Evolutionary conservation across 1,140 invertebrate species (phyloP), one percentile per base, ranked within the genome.

Genomic region (Chymomyza costata): DNA sequence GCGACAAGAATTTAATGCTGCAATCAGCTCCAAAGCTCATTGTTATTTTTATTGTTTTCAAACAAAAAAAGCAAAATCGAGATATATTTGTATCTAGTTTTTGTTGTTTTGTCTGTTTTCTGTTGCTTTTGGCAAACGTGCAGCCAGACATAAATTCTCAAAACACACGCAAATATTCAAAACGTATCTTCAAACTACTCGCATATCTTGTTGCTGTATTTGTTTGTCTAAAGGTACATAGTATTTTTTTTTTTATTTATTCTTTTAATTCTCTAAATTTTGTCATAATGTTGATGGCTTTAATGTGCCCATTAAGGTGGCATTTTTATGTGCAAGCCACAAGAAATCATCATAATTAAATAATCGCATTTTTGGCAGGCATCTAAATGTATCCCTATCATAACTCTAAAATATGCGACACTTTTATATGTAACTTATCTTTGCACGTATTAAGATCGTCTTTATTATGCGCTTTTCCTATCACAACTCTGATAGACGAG

Each of bases 51-150:
- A 59, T 37, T 47, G 31, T 43, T 59, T 18, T 48, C 19, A 46
- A 46, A n/a, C n/a, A n/a, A n/a, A n/a, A n/a, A n/a, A n/a, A 55
- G 3, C 21, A 5, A 25, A 8, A 5, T 25, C 21, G 21, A 5
- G 21, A 5, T 25, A 8, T 8, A 3, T 5, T 25, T 25, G 21
- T 25, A 5, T 25, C 3, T 25, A 25, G n/a, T 25, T 25, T 3
- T 25, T 25, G 21, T 8, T 25, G 8, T 25, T 25, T 3, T 25
- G 21, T 25, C 39, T 63, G 38, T 41, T 64, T 41, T 37, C 38
- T 59, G 34, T 54, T 60, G 48, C 30, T 71, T 65, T 73, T 66
- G 62, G 62, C 62, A 48, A 69, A 65, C 67, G 57, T 73, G 62
- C 39, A 38, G 38, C 55, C 39, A 14, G 32, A 31, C 39, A 74